These are phyloP conservation scores for Micromesistius poutassou DNA, from an alignment of 2,797 vertebrate genomes.

Conservation along the genomic window DNA sequence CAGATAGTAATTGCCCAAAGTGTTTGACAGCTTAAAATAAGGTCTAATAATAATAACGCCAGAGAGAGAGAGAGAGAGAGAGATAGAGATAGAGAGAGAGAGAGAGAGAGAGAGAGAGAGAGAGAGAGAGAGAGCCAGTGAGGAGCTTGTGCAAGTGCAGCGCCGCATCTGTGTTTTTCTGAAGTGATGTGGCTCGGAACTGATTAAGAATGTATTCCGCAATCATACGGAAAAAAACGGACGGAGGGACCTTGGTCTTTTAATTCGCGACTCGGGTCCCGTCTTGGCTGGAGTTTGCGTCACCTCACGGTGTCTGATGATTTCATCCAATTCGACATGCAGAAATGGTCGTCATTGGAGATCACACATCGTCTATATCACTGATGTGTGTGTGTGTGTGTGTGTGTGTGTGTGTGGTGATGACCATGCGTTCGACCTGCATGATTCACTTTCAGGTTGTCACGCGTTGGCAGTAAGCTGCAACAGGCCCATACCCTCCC, in stretches of 20 bases:
- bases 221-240: too few species aligned
- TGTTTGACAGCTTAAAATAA: neutral
- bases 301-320: neutral
- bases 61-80: neutral
- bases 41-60: neutral
- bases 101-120: neutral
- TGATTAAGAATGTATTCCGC: too few species aligned
- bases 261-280: neutral
- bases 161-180: neutral
- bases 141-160: neutral
- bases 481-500: too few species aligned
- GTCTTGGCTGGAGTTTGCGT: neutral
- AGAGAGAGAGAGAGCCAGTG: neutral
- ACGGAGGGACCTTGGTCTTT: too few species aligned
- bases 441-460: too few species aligned
- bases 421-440: neutral
- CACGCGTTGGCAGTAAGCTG: too few species aligned
- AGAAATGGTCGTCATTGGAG: neutral
- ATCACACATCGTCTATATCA: neutral
- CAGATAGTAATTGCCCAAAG: slow-evolving; percentile 41
- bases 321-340: neutral
- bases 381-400: neutral
- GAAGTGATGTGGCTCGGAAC: too few species aligned
- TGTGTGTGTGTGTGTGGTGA: too few species aligned
- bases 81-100: neutral